Conservation (phyloP, 2,797 vertebrate genomes). For the Scolopax bukidnonensis region DNA sequence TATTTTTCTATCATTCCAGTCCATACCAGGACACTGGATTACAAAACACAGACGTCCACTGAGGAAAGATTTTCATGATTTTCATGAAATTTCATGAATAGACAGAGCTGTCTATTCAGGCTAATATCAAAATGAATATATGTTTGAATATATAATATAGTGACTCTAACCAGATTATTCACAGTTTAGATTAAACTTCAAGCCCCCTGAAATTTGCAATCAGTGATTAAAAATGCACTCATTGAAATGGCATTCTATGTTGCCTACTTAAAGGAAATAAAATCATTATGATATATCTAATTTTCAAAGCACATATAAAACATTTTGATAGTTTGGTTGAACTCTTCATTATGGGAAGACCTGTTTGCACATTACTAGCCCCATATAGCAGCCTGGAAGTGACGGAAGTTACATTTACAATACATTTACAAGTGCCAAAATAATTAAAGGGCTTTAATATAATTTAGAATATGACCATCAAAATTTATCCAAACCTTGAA, state of each 20-base stretch:
- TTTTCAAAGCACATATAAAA: not conserved
- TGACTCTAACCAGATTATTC: not conserved
- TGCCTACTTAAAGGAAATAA: not conserved
- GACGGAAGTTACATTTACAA: not conserved
- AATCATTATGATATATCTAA: not conserved
- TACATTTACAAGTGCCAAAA: not conserved
- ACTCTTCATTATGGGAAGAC: not conserved
- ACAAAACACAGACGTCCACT: not conserved
- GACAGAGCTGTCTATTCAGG: not conserved
- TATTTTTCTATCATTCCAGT: not conserved
- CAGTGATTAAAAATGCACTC: not conserved
- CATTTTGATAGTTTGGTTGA: not conserved
- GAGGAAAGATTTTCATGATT: not conserved
- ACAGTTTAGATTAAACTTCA: not conserved
- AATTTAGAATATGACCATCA: not conserved
- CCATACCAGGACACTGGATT: not conserved
- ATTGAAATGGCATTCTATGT: not conserved
- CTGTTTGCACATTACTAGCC: not conserved
- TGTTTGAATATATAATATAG: not conserved
- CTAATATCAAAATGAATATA: not conserved
- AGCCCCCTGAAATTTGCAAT: not conserved
- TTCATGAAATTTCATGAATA: too few relatives aligned
- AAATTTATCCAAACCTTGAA: conserved; percentile 84
- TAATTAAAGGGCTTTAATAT: not conserved
- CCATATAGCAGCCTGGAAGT: not conserved